phyloP scores from a whole-genome alignment of 1,140 invertebrate species.

The Drosophila truncata region DNA sequence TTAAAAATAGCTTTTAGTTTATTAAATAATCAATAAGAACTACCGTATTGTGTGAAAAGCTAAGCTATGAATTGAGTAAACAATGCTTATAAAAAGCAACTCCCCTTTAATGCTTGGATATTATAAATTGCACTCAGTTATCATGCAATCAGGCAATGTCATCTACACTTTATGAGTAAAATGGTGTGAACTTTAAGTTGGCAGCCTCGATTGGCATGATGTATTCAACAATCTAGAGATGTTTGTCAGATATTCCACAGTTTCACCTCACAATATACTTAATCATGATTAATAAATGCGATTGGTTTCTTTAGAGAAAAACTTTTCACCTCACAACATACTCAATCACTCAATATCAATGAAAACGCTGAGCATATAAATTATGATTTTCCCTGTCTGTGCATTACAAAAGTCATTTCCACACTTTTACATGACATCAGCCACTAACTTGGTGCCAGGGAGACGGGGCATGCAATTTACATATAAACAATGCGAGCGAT shows the following conservation, averaged over 20 bases:
- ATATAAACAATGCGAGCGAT: slow-evolving; percentile 62
- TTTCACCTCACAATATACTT: slow-evolving; percentile 5
- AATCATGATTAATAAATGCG: slow-evolving; percentile 7
- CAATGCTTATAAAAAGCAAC: background rate
- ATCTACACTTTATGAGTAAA: slow-evolving; percentile 11
- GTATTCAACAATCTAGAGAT: background rate
- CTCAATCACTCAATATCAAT: slow-evolving; percentile 34
- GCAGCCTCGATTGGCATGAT: background rate
- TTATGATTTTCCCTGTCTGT: slow-evolving; percentile 39
- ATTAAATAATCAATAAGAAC: background rate
- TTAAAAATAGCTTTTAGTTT: background rate
- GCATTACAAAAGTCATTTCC: slow-evolving; percentile 51
- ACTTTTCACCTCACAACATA: slow-evolving; percentile 15
- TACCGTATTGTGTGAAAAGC: background rate
- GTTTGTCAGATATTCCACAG: background rate
- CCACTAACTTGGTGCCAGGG: slow-evolving; percentile 5
- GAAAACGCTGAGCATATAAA: slow-evolving; percentile 22
- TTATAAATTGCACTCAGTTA: slow-evolving; percentile 25
- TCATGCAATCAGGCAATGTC: slow-evolving; percentile 27
- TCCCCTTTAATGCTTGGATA: background rate
- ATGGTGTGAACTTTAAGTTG: slow-evolving; percentile 15
- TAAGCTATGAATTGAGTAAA: background rate
- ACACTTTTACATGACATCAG: slow-evolving; percentile 45
- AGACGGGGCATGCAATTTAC: slow-evolving; percentile 41
- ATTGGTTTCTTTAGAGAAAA: slow-evolving; percentile 21